Base-by-base conservation (phyloP, 2,113 vertebrate species). In the Pelobates fuscus region DNA sequence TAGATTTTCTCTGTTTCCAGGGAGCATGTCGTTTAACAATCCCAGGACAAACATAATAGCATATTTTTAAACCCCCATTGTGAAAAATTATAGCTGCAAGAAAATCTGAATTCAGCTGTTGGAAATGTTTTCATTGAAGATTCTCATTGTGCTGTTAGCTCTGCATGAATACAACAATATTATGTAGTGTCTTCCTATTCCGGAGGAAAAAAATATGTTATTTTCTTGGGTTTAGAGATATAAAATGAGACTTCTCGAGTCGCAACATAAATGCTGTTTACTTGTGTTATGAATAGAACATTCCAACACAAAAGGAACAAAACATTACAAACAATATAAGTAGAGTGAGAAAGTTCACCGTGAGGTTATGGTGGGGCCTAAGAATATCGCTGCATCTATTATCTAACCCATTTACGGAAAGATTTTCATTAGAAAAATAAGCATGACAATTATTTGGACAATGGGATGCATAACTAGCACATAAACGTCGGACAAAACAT, bases 31-130 rank as follows among this genome's bases (percentile, higher is more conserved):
- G 12, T 77, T 68, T 77, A 68, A 60, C 73, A 77, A 67, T 68
- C 64, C 30, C 49, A 68, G 57, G 73, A 67, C 73, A 67, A 77
- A 77, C 73, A 77, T 67, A 77, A 77, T 67, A 61, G 73, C 73
- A 61, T 77, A 77, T 77, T 77, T 77, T 77, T 61, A 77, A 77
- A 77, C 73, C 73, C 73, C 73, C 59, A 68, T 77, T 77, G 73
- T 68, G 73, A 77, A 67, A 77, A 77, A 77, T 77, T 68, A 77
- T 77, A 77, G 73, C 73, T 67, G 65, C 55, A 61, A 77, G 55
- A 66, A 60, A 77, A 77, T 77, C 55, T 77, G 65, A 77, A 77
- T 77, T 77, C 73, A 68, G 55, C 73, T n/a, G 55, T 77, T 25
- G 73, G 65, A 77, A 61, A 68, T 77, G 65, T 77, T 77, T 75